These are phyloP conservation scores for Rhingia rostrata DNA, from an alignment of 2,888 invertebrate genomes.

Conservation along the genomic window DNA sequence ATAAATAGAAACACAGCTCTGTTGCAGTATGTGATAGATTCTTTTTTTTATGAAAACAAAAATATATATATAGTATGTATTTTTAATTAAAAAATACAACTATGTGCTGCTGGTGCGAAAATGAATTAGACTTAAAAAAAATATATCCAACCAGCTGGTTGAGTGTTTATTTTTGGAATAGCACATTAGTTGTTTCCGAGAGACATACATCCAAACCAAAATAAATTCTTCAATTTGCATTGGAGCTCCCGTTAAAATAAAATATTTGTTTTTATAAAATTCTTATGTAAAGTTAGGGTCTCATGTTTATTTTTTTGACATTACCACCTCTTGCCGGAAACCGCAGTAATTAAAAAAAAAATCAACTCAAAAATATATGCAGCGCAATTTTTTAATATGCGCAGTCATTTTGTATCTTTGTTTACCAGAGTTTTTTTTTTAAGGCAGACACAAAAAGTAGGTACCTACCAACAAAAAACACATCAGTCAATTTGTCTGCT, in stretches of 20 bases:
- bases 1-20: slow-evolving; percentile 23
- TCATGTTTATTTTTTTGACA: slow-evolving; percentile 7
- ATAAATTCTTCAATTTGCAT: slow-evolving; percentile 46
- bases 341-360: slow-evolving; percentile 38
- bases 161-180: slow-evolving; percentile 37
- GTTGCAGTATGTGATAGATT: neutral
- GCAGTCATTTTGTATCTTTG: slow-evolving; percentile 17
- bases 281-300: slow-evolving; percentile 29
- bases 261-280: slow-evolving; percentile 20
- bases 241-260: slow-evolving; percentile 26
- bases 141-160: slow-evolving; percentile 57
- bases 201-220: slow-evolving; percentile 3
- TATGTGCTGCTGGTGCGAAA: neutral
- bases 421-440: slow-evolving; percentile 23
- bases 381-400: slow-evolving; percentile 13
- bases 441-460: slow-evolving; percentile 23
- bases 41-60: neutral
- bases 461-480: neutral
- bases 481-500: slow-evolving; percentile 25
- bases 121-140: slow-evolving; percentile 8
- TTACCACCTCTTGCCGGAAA: slow-evolving; percentile 40
- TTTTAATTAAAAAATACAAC: neutral
- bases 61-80: slow-evolving; percentile 6
- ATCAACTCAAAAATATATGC: slow-evolving; percentile 33
- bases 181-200: slow-evolving; percentile 5